Base-by-base conservation (phyloP, 2,113 vertebrate species). In the Egretta garzetta region DNA sequence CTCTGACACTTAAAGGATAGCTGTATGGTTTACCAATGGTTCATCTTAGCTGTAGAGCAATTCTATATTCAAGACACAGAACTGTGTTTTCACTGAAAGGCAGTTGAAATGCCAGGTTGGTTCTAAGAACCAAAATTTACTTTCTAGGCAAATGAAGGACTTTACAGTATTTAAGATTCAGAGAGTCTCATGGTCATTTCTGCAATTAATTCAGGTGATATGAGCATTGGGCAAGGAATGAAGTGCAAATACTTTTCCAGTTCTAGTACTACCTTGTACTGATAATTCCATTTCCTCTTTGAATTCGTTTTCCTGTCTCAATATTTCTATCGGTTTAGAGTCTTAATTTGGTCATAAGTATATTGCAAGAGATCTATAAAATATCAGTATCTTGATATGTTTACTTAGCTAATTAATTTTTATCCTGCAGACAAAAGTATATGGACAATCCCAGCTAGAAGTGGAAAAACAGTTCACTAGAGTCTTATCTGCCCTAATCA, bases 291-390 rank as follows among this genome's bases (percentile, higher is more conserved):
- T 52, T 45, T 41, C 8, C 4, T 45, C 79, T 94, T 37, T 59
- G 1, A 58, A 33, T 14, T n/a, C 27, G 0, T 66, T 79, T 92
- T 41, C 12, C 6, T 22, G 9, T 37, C 6, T 92, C n/a, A 49
- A 39, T 28, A 5, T 50, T 91, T 88, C 27, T 32, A 10, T 27
- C 41, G 3, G 4, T 35, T 81, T 59, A 72, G 7, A 68, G 43
- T 35, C 3, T 39, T 26, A 7, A 39, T 68, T 79, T 90, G 0
- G 4, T 56, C 1, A 0, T n/a, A 53, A 45, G 3, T 45, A 27
- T 66, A 45, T 80, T 53, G 28, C 19, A 73, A 32, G 33, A 26
- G 21, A 56, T 6, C 6, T n/a, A 27, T 56, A 41, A 86, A 56
- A 55, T 45, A 41, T 20, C 16, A 12, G 9, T 41, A 37, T 33